Evolutionary conservation across 2,888 invertebrate genomes (phyloP).

Genomic region (Apotomis capreana): DNA sequence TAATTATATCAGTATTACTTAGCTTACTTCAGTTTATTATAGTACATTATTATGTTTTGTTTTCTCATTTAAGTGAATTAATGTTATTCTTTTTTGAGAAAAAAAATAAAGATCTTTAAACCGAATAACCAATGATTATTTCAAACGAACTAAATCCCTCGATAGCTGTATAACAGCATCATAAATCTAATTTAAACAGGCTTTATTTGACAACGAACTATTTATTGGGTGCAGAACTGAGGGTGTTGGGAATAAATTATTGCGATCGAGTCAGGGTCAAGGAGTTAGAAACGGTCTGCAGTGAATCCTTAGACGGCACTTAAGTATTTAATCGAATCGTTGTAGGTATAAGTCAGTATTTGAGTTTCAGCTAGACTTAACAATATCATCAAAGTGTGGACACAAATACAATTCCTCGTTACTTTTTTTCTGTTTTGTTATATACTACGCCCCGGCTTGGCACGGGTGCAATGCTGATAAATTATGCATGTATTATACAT

Average conservation of each 20-base stretch:
- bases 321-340: neutral
- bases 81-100: too few relatives aligned
- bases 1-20: too few relatives aligned
- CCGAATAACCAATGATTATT: slow-evolving; percentile 19
- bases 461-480: too few relatives aligned
- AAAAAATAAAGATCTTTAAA: too few relatives aligned
- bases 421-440: too few relatives aligned
- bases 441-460: too few relatives aligned
- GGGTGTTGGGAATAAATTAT: slow-evolving; percentile 22
- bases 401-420: neutral
- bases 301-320: neutral
- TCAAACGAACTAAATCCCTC: slow-evolving; percentile 12
- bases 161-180: slow-evolving; percentile 8
- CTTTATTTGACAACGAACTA: slow-evolving; percentile 32
- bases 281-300: slow-evolving; percentile 1
- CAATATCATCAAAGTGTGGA: neutral
- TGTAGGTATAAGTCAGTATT: neutral
- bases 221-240: slow-evolving; percentile 30
- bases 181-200: slow-evolving; percentile 30
- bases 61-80: too few relatives aligned
- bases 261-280: slow-evolving; percentile 2
- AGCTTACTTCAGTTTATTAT: too few relatives aligned
- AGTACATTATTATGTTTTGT: too few relatives aligned
- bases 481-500: too few relatives aligned
- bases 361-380: neutral